Conservation (phyloP, 2,113 vertebrate species). For the Coturnix japonica region DNA sequence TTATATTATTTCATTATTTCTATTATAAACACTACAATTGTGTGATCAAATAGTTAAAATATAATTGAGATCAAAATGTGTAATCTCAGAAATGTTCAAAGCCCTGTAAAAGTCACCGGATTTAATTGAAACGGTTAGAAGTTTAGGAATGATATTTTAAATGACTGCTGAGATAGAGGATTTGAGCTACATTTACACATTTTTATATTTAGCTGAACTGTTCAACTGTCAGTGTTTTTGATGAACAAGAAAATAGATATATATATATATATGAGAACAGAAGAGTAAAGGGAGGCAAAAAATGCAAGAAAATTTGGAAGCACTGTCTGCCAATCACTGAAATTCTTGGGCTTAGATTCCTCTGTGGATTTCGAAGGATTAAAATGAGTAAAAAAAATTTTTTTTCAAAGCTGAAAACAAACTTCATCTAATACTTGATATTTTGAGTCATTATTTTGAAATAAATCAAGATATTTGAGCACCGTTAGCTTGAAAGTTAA, state of each 20-base stretch:
- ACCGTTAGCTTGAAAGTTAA: neutral
- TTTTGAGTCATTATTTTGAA: neutral
- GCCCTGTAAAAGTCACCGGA: neutral
- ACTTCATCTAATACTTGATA: neutral
- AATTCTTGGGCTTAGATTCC: neutral
- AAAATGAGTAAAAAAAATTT: neutral
- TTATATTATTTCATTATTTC: too few species aligned
- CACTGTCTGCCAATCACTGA: neutral
- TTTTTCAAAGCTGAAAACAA: neutral
- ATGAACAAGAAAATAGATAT: neutral
- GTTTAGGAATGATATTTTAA: neutral
- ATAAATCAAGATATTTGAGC: neutral
- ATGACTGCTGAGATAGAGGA: neutral
- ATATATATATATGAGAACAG: too few species aligned
- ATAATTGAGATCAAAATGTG: neutral
- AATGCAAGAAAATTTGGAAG: neutral
- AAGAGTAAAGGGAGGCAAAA: neutral
- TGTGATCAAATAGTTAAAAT: neutral
- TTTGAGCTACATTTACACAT: neutral
- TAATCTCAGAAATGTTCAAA: neutral
- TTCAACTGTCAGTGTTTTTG: neutral
- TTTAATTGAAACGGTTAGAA: neutral
- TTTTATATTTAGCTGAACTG: neutral
- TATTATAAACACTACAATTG: neutral
- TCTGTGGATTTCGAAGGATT: neutral